These are phyloP conservation scores for Perca flavescens DNA, from an alignment of 2,113 vertebrate species.

Conservation along the genomic window DNA sequence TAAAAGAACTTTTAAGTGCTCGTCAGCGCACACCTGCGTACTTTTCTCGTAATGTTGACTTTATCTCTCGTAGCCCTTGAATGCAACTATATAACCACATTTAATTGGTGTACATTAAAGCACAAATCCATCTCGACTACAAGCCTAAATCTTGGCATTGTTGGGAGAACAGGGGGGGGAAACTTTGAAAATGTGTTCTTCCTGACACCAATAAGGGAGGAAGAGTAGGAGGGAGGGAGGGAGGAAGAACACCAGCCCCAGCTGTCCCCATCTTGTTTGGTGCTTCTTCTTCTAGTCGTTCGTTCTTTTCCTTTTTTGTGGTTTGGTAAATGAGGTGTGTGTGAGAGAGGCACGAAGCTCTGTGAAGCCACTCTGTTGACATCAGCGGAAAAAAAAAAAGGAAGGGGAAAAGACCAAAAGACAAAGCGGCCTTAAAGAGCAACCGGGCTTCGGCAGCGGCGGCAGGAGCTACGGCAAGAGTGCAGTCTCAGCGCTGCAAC, in stretches of 20 bases:
- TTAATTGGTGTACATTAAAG: constrained; percentile 78
- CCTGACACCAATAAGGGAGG: constrained; percentile 56
- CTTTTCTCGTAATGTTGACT: constrained; percentile 56
- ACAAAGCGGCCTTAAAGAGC: constrained; percentile 78
- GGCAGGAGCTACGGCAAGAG: constrained; percentile 71
- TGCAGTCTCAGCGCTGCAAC: constrained; percentile 81
- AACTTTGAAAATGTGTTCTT: constrained; percentile 79
- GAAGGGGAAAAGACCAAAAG: constrained; percentile 62
- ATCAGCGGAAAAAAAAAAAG: constrained; percentile 80
- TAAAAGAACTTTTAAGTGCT: constrained; percentile 32
- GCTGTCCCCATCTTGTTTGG: constrained; percentile 78
- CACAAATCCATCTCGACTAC: constrained; percentile 29
- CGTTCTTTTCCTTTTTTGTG: constrained; percentile 70
- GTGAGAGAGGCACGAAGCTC: constrained; percentile 66
- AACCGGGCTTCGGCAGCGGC: constrained; percentile 65
- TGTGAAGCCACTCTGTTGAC: constrained; percentile 85
- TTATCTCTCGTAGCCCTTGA: constrained; percentile 38
- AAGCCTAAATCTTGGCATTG: constrained; percentile 41
- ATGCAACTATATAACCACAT: constrained; percentile 60
- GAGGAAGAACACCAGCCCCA: constrained; percentile 42
- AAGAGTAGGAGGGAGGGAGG: constrained; percentile 50
- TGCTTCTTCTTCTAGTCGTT: constrained; percentile 54
- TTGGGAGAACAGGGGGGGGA: constrained; percentile 56
- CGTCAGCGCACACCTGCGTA: constrained; percentile 21
- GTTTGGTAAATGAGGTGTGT: constrained; percentile 84